Conservation (phyloP, 2,113 vertebrate species). For the Pelecanus crispus region DNA sequence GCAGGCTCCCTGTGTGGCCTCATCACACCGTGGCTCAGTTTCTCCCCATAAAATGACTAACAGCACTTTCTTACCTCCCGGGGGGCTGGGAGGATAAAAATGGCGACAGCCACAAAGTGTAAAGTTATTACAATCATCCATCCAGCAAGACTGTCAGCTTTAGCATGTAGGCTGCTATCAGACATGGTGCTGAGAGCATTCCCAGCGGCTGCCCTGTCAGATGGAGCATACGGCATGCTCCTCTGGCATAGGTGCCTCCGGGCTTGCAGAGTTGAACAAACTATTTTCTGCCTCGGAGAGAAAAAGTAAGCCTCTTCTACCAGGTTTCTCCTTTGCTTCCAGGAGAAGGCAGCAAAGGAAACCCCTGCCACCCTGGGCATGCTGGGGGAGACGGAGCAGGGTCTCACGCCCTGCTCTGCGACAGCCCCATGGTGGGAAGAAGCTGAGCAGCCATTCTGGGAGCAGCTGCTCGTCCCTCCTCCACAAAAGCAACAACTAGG, state of each 20-base stretch:
- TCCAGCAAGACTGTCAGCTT: background rate
- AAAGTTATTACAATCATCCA: background rate
- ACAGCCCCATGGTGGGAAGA: background rate
- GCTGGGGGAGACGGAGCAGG: background rate
- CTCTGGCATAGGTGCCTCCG: background rate
- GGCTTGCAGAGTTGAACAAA: background rate
- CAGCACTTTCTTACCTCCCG: background rate
- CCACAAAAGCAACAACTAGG: conserved; percentile 10
- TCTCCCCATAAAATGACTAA: conserved; percentile 7
- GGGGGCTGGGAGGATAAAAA: background rate
- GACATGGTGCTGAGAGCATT: background rate
- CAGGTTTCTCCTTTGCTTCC: background rate
- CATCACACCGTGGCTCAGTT: background rate
- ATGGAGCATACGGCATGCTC: rapidly evolving
- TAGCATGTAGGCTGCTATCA: background rate
- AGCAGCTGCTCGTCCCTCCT: background rate
- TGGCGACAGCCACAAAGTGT: background rate
- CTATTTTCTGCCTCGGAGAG: background rate
- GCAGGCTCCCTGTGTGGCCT: background rate
- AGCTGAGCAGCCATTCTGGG: background rate
- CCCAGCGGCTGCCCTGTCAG: background rate
- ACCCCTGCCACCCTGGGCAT: background rate
- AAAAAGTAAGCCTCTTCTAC: background rate
- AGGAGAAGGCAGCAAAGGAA: background rate
- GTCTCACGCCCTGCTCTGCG: background rate